Evolutionary conservation across 2,797 vertebrate species (phyloP), one percentile per base, ranked within the genome.

Genomic region (Hydrolagus colliei): DNA sequence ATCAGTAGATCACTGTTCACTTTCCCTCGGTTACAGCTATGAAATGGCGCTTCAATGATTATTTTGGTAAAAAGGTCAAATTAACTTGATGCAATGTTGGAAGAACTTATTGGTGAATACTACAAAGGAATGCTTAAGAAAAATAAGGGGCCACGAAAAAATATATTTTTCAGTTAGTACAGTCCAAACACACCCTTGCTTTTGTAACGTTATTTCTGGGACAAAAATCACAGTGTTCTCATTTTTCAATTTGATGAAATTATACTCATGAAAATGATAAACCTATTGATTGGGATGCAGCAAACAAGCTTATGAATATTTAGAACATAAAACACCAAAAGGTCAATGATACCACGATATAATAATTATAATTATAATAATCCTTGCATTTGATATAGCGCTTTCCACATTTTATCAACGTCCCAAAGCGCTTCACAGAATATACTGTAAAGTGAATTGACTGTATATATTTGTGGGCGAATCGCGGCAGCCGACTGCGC

Each of bases 311-410:
- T 59, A 61, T 10, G 18, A 20, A 77, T 10, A 20, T 41, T 84
- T 84, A 18, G 32, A 9, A 84, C 32, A 61, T 59, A 84, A 14
- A 52, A 35, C 4, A 10, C 32, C 67, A 67, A 32, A 84, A 68
- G 11, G 63, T 68, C 79, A 84, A 52, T 68, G 79, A 82, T 52
- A 84, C 71, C 62, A 20, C 71, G 12, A 68, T 71, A 68, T 68
- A 82, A 82, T 27, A 27, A 27, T 27, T 27, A 27, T 27, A 27
- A 27, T 27, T 0, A 27, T 27, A 27, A 27, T 27, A 1, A 27
- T 27, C 27, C 27, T 27, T 27, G 27, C 27, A 27, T 0, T 27
- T 27, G 27, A 27, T 27, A 27, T 27, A 27, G 27, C 27, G 27
- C 27, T 27, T 27, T 1, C 1, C 27, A 27, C n/a, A n/a, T n/a